phyloP scores from a whole-genome alignment of 2,888 invertebrate genomes.

The Drepanosiphum platanoidis region DNA sequence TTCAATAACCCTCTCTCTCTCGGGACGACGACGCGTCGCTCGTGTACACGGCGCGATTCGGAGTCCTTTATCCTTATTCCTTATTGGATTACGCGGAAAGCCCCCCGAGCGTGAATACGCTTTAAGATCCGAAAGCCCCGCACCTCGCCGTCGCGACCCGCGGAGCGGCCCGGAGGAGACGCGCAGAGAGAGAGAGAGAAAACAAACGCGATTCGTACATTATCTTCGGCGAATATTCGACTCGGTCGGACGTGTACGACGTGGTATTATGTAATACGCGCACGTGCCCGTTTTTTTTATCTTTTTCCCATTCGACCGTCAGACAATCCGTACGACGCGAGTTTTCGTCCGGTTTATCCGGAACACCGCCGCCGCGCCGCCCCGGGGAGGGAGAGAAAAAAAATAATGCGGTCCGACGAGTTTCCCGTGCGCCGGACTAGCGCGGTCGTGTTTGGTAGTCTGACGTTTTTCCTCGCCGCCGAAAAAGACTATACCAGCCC shows the following conservation, averaged over 20 bases:
- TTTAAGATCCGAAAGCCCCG: neutral
- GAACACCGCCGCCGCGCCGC: no score
- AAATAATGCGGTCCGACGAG: no score
- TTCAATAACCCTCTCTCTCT: constrained; percentile 32
- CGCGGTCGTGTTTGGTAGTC: no score
- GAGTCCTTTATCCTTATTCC: neutral
- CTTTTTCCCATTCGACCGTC: no score
- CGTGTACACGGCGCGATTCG: constrained; percentile 3
- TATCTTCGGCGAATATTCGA: neutral
- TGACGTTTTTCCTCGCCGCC: no score
- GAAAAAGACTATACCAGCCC: no score
- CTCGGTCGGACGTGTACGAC: neutral
- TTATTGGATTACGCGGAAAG: neutral
- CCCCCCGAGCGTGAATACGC: constrained; percentile 5
- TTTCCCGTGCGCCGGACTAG: no score
- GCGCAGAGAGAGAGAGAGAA: no score
- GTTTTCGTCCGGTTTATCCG: no score
- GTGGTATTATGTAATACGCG: neutral
- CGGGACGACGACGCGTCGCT: neutral
- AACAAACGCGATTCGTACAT: neutral
- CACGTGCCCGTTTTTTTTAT: neutral
- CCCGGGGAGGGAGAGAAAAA: no score
- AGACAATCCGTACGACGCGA: no score
- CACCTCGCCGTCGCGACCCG: neutral
- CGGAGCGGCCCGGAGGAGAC: no score